These are phyloP conservation scores for Anseranas semipalmata DNA, from an alignment of 2,113 vertebrate genomes.

Conservation along the genomic window DNA sequence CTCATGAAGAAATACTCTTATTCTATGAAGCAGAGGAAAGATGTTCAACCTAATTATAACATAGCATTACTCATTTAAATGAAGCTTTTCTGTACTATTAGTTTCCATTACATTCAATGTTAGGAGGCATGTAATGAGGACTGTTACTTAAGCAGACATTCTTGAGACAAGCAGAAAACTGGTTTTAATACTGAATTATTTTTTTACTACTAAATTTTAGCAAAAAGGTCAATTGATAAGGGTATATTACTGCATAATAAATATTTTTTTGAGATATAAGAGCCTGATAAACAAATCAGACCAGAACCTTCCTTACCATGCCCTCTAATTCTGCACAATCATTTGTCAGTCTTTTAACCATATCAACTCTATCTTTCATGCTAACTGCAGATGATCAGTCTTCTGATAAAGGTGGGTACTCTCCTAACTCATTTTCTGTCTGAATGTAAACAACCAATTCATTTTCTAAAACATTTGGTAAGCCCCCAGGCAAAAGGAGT, in stretches of 20 bases:
- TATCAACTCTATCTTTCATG: conserved; percentile 81
- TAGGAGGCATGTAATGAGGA: neutral
- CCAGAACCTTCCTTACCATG: neutral
- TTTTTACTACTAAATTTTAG: neutral
- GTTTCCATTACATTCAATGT: neutral
- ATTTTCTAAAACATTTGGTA: neutral
- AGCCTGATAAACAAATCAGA: neutral
- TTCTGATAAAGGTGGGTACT: conserved; percentile 90
- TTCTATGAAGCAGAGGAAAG: neutral
- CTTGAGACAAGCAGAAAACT: neutral
- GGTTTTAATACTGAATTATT: neutral
- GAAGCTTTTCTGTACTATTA: neutral
- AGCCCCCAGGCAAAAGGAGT: neutral
- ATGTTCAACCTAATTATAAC: neutral
- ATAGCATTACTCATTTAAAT: neutral
- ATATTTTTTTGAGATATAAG: neutral
- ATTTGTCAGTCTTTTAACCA: conserved; percentile 60
- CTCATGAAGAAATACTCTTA: neutral
- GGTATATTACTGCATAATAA: neutral
- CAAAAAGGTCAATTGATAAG: neutral
- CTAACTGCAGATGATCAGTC: conserved; percentile 88
- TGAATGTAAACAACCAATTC: neutral
- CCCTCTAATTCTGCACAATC: neutral
- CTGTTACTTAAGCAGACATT: neutral
- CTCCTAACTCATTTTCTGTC: neutral